These are phyloP conservation scores for Cyaniris semiargus DNA, from an alignment of 2,888 invertebrate species.

Conservation along the genomic window DNA sequence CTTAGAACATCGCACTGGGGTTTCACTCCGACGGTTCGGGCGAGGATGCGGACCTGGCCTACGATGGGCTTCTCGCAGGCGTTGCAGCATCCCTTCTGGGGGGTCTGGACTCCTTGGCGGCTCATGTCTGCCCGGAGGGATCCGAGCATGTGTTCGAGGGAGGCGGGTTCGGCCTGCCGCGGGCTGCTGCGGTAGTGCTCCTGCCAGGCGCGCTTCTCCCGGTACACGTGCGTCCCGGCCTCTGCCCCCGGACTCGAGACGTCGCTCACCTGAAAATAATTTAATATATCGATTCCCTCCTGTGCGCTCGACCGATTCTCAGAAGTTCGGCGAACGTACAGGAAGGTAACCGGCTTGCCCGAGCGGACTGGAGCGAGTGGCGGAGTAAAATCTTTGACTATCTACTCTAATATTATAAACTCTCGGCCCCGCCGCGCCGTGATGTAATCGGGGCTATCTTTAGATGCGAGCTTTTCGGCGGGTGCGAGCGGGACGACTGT, in stretches of 20 bases:
- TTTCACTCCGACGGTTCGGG: constrained; percentile 34
- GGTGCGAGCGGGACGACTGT: constrained; percentile 61
- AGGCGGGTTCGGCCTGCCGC: constrained; percentile 79
- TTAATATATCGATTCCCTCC: not conserved
- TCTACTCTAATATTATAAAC: constrained; percentile 80
- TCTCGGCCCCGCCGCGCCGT: constrained; percentile 73
- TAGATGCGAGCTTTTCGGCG: constrained; percentile 57
- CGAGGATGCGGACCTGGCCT: constrained; percentile 85
- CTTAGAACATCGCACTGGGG: constrained; percentile 29
- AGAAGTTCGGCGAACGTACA: constrained; percentile 55
- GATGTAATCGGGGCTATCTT: constrained; percentile 77
- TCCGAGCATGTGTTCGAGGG: constrained; percentile 92
- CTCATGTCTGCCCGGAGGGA: constrained; percentile 98
- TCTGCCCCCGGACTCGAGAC: constrained; percentile 55
- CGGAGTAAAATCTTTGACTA: constrained; percentile 76
- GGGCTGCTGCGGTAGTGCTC: constrained; percentile 78
- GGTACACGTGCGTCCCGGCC: constrained; percentile 82
- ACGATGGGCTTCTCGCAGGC: constrained; percentile 99
- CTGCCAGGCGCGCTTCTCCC: constrained; percentile 80
- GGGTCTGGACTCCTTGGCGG: constrained; percentile 98
- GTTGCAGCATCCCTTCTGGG: constrained; percentile 99
- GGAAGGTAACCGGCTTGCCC: constrained; percentile 61
- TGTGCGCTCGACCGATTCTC: not conserved
- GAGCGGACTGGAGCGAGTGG: constrained; percentile 71
- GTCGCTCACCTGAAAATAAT: constrained; percentile 64